Conservation (phyloP, 2,797 vertebrate species). For the Echeneis naucrates region DNA sequence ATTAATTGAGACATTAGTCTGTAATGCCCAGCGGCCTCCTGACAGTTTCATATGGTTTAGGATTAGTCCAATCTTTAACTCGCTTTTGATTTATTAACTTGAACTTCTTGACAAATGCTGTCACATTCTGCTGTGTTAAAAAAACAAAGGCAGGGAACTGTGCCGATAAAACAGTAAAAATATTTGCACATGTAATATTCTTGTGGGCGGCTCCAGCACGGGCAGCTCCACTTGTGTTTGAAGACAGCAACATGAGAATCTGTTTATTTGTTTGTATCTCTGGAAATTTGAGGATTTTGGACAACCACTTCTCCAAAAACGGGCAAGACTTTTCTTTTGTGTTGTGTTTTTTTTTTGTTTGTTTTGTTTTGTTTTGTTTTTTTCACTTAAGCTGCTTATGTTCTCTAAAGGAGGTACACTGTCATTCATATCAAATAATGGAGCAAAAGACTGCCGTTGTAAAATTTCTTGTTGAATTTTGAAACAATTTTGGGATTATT, state of each 20-base stretch:
- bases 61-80: not conserved
- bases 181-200: conserved; percentile 26
- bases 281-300: conserved; percentile 38
- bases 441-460: not conserved
- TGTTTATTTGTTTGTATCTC: conserved; percentile 33
- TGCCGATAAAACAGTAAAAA: conserved; percentile 2
- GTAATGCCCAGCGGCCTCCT: not conserved
- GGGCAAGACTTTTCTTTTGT: conserved; percentile 5
- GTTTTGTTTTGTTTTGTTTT: conserved; percentile 24
- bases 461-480: not conserved
- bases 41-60: not conserved
- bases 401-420: conserved; percentile 4
- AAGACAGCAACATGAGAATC: conserved; percentile 31
- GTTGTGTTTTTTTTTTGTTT: no score
- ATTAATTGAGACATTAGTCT: not conserved
- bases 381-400: conserved; percentile 15
- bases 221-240: conserved; percentile 41
- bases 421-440: not conserved
- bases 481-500: not conserved
- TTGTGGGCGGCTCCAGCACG: conserved; percentile 1
- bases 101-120: not conserved
- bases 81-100: not conserved
- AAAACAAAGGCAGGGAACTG: not conserved
- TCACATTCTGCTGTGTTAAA: not conserved
- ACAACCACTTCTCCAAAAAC: conserved; percentile 4